These are phyloP conservation scores for Chymomyza caudatula DNA, from an alignment of 2,888 invertebrate genomes.

Conservation along the genomic window DNA sequence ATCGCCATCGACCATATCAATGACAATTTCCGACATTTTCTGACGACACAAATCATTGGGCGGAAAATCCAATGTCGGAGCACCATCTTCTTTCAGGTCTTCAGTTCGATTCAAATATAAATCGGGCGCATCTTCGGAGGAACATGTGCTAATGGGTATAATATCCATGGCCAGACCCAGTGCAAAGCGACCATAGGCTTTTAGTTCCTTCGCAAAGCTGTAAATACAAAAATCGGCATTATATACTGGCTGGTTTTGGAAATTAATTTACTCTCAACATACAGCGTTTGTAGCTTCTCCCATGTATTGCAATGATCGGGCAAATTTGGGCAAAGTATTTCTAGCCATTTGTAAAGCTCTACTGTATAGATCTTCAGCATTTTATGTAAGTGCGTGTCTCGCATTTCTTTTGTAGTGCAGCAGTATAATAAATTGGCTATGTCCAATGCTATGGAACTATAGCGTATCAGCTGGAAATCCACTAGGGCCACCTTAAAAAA, in stretches of 20 bases:
- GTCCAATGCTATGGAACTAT: slow-evolving; percentile 85
- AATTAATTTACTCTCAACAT: neutral
- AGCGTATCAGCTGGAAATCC: slow-evolving; percentile 85
- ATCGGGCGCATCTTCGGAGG: slow-evolving; percentile 85
- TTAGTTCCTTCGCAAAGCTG: slow-evolving; percentile 83
- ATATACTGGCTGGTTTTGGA: neutral
- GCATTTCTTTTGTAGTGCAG: slow-evolving; percentile 82
- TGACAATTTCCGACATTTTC: slow-evolving; percentile 84
- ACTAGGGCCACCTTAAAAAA: slow-evolving; percentile 82
- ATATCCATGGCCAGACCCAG: slow-evolving; percentile 85
- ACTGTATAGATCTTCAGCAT: slow-evolving; percentile 82
- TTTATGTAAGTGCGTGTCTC: slow-evolving; percentile 80
- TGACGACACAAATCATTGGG: slow-evolving; percentile 82
- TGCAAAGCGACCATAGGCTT: slow-evolving; percentile 82
- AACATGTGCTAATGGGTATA: slow-evolving; percentile 85
- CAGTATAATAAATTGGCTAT: slow-evolving; percentile 83
- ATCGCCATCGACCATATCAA: slow-evolving; percentile 83
- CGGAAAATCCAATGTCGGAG: slow-evolving; percentile 77
- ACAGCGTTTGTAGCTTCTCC: slow-evolving; percentile 78
- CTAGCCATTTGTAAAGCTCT: slow-evolving; percentile 80
- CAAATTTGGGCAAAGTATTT: slow-evolving; percentile 79
- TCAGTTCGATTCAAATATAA: slow-evolving; percentile 79
- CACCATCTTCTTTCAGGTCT: slow-evolving; percentile 73
- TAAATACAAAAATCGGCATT: neutral
- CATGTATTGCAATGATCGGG: slow-evolving; percentile 76